phyloP scores from a whole-genome alignment of 2,797 vertebrate genomes.

The Lerista edwardsae region DNA sequence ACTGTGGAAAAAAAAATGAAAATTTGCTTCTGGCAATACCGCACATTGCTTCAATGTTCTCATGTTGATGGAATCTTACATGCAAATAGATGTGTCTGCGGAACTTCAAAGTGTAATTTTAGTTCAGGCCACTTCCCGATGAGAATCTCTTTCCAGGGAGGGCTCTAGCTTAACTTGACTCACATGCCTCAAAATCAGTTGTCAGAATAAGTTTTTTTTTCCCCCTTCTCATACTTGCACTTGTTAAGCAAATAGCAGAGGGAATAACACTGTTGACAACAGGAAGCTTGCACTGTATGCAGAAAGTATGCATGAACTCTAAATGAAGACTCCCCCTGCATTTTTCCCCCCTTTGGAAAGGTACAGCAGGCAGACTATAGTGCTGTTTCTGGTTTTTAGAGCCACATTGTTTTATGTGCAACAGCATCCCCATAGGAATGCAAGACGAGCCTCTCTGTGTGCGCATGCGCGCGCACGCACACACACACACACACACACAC shows the following conservation, averaged over 20 bases:
- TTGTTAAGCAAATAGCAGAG: background rate
- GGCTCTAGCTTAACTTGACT: background rate
- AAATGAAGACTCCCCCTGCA: background rate
- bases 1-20: constrained; percentile 58
- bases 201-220: constrained; percentile 39
- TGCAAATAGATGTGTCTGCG: constrained; percentile 58
- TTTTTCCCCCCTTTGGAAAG: background rate
- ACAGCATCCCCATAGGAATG: background rate
- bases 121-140: constrained; percentile 58
- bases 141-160: constrained; percentile 27
- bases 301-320: background rate
- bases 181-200: constrained; percentile 28
- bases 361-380: background rate
- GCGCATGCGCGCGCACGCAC: background rate
- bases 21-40: constrained; percentile 69
- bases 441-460: background rate
- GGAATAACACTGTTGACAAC: constrained; percentile 1
- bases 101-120: constrained; percentile 64
- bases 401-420: background rate
- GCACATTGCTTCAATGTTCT: constrained; percentile 53
- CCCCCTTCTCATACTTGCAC: background rate
- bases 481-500: too few relatives aligned
- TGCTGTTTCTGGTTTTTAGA: background rate
- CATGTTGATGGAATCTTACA: constrained; percentile 67
- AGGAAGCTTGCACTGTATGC: background rate